Percentiles rank a stretch among this genome's conserved stretches.
Conservation (phyloP, 2,888 invertebrate species). For the Harmothoe impar region DNA sequence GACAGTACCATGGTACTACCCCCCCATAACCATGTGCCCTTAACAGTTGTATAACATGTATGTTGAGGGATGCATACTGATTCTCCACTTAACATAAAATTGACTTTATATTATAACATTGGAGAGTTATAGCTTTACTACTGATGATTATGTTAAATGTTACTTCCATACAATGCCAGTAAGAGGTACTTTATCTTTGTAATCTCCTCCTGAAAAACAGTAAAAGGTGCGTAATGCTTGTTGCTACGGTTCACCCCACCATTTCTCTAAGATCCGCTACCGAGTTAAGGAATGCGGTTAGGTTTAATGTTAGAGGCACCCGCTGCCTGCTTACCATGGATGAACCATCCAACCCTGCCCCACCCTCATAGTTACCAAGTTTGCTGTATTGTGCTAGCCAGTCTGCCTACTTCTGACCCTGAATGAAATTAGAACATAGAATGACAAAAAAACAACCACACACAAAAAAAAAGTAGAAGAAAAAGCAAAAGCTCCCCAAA, state of each 20-base stretch:
- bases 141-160: neutral
- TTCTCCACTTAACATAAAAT: neutral
- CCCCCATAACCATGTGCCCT: neutral
- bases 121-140: neutral
- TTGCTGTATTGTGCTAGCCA: constrained; percentile 13
- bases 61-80: constrained; percentile 6
- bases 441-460: neutral
- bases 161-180: neutral
- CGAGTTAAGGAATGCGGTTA: constrained; percentile 40
- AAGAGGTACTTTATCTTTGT: constrained; percentile 4
- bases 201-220: constrained; percentile 57
- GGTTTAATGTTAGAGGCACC: neutral
- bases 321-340: constrained; percentile 22
- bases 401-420: constrained; percentile 16
- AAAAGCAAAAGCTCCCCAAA: neutral
- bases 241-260: constrained; percentile 31
- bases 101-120: neutral
- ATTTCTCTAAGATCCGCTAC: constrained; percentile 8
- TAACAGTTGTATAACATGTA: neutral
- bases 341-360: neutral
- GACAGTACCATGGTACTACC: neutral
- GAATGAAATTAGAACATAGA: neutral
- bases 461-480: neutral
- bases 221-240: constrained; percentile 62
- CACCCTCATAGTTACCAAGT: neutral